phyloP scores from a whole-genome alignment of 2,113 vertebrate genomes.

The Pungitius pungitius region DNA sequence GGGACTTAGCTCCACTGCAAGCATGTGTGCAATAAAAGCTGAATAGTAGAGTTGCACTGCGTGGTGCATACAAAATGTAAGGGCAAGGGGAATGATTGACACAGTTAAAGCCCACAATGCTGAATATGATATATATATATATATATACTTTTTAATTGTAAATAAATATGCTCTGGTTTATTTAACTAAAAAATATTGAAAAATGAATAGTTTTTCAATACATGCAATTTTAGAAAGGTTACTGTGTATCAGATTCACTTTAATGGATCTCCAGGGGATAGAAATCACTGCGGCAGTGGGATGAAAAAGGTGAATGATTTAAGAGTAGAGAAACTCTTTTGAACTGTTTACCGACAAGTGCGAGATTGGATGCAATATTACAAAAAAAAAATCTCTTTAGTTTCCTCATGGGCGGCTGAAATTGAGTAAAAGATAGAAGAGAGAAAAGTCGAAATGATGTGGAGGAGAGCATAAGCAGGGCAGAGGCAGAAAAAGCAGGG shows the following conservation, averaged over 20 bases:
- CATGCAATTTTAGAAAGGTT: slow-evolving; percentile 60
- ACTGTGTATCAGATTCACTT: slow-evolving; percentile 35
- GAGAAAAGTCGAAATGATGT: slow-evolving; percentile 32
- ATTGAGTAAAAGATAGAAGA: slow-evolving; percentile 34
- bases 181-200: slow-evolving; percentile 35
- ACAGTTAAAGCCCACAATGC: slow-evolving; percentile 16
- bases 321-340: slow-evolving; percentile 27
- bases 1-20: slow-evolving; percentile 37
- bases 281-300: slow-evolving; percentile 40
- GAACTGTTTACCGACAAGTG: slow-evolving; percentile 14
- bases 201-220: slow-evolving; percentile 40
- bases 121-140: slow-evolving; percentile 6
- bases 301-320: slow-evolving; percentile 37
- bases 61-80: slow-evolving; percentile 22
- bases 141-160: slow-evolving; percentile 9
- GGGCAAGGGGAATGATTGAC: slow-evolving; percentile 10
- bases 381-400: slow-evolving; percentile 20
- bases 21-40: slow-evolving; percentile 20
- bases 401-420: slow-evolving; percentile 23
- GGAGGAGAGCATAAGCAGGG: slow-evolving; percentile 43
- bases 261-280: slow-evolving; percentile 30
- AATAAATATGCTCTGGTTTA: slow-evolving; percentile 34
- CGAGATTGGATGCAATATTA: slow-evolving; percentile 31
- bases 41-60: slow-evolving; percentile 12
- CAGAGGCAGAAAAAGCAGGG: slow-evolving; percentile 72